These are phyloP conservation scores for Callipepla squamata DNA, from an alignment of 2,113 vertebrate species.

Conservation along the genomic window DNA sequence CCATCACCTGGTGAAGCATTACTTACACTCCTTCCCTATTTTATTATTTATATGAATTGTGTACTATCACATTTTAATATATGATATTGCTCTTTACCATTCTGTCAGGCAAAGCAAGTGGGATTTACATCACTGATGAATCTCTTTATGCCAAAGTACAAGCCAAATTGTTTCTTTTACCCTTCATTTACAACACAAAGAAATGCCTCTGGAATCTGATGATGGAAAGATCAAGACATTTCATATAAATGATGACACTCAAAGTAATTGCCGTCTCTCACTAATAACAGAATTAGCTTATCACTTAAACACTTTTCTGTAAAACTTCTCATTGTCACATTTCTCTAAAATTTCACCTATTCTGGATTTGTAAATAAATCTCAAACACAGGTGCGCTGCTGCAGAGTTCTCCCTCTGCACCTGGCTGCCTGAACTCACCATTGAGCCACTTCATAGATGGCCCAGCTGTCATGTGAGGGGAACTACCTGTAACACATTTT, in stretches of 20 bases:
- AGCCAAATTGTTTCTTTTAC: not conserved
- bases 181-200: not conserved
- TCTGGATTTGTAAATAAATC: not conserved
- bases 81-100: not conserved
- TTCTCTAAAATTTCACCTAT: not conserved
- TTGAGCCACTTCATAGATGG: not conserved
- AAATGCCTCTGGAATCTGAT: not conserved
- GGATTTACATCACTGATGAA: not conserved
- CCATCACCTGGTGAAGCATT: not conserved
- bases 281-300: not conserved
- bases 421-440: not conserved
- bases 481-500: not conserved
- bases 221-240: not conserved
- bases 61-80: not conserved
- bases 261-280: not conserved
- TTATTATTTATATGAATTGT: not conserved
- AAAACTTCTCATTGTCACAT: not conserved
- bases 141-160: not conserved
- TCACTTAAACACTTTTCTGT: not conserved
- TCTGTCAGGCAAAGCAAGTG: not conserved
- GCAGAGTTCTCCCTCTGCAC: not conserved
- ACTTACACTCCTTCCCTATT: not conserved
- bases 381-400: not conserved
- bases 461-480: not conserved
- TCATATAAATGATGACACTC: not conserved